Conservation (phyloP, 2,797 vertebrate species). For the Falco biarmicus region DNA sequence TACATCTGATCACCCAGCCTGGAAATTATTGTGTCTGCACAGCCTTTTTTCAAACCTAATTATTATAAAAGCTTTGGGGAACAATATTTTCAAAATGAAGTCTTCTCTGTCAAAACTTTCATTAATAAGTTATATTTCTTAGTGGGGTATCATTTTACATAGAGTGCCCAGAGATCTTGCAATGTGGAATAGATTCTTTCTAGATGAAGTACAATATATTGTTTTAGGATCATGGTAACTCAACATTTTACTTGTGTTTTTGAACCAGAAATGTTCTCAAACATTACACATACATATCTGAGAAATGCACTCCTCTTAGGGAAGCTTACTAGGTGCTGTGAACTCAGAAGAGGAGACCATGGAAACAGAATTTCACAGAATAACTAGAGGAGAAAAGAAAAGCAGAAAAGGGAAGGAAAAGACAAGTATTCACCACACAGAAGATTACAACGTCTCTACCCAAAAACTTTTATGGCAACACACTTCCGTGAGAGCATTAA, state of each 20-base stretch:
- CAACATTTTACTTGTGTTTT: not conserved
- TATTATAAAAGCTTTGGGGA: constrained; percentile 64
- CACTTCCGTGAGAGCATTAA: not conserved
- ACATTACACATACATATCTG: not conserved
- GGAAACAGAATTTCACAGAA: not conserved
- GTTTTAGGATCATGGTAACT: not conserved
- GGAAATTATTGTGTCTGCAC: constrained; percentile 58
- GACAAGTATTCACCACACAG: not conserved
- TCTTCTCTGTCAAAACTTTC: constrained; percentile 73
- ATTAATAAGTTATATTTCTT: constrained; percentile 38
- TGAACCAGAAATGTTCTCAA: not conserved
- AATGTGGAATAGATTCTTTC: constrained; percentile 45
- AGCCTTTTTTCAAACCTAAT: constrained; percentile 58
- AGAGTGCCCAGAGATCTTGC: not conserved
- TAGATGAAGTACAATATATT: constrained; percentile 22
- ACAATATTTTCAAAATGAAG: constrained; percentile 64
- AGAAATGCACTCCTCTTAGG: not conserved
- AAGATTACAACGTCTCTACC: not conserved
- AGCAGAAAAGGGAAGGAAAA: not conserved
- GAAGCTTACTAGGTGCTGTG: not conserved
- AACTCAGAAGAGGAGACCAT: not conserved
- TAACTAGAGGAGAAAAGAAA: not conserved
- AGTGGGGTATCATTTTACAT: constrained; percentile 40
- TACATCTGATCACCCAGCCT: constrained; percentile 35
- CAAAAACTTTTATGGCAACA: not conserved